These are phyloP conservation scores for Orthonevra nobilis DNA, from an alignment of 2,888 invertebrate genomes.

Conservation along the genomic window DNA sequence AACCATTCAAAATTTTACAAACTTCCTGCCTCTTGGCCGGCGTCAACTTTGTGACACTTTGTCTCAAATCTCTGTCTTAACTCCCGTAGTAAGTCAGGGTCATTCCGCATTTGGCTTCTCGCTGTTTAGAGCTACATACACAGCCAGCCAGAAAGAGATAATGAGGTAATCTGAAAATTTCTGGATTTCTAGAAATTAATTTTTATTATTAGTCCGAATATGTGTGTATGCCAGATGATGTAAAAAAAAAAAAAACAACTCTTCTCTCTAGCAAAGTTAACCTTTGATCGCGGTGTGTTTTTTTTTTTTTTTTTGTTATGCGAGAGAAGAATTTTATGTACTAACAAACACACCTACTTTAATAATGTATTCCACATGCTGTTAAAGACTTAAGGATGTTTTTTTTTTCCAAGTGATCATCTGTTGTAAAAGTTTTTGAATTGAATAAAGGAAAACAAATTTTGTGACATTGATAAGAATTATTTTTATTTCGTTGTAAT, in stretches of 20 bases:
- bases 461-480: constrained; percentile 4
- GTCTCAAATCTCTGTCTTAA: constrained; percentile 24
- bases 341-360: constrained; percentile 23
- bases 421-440: constrained; percentile 25
- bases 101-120: constrained; percentile 19
- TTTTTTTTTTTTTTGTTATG: background rate
- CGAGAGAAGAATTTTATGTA: constrained; percentile 21
- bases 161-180: constrained; percentile 36
- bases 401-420: constrained; percentile 11
- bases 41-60: constrained; percentile 45
- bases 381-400: constrained; percentile 17
- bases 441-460: background rate
- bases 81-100: constrained; percentile 50
- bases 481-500: background rate
- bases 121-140: background rate
- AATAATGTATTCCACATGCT: constrained; percentile 28
- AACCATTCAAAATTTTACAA: constrained; percentile 17
- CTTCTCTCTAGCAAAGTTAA: constrained; percentile 3
- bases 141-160: constrained; percentile 4
- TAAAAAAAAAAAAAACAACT: constrained; percentile 23
- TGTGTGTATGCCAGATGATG: constrained; percentile 17
- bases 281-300: constrained; percentile 21
- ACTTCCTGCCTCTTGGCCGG: constrained; percentile 24
- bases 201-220: constrained; percentile 2
- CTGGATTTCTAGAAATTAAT: constrained; percentile 23